Evolutionary conservation across 1,140 invertebrate species (phyloP).

Genomic region (Drosophila oshimai): DNA sequence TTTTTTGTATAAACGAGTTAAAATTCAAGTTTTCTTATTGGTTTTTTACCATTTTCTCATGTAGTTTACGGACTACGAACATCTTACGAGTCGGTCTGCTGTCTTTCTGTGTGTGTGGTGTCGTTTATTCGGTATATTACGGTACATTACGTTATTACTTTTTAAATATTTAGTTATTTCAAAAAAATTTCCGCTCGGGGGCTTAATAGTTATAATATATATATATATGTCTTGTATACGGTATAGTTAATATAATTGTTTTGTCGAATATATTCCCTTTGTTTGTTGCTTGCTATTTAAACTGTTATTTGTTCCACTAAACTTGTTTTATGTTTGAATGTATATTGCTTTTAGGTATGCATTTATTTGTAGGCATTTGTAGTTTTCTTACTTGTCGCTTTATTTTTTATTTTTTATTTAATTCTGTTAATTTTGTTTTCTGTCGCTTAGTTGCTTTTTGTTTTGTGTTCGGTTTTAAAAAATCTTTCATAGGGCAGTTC

Average conservation of each 20-base stretch:
- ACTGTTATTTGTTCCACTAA: conserved; percentile 57
- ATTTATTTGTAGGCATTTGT: conserved; percentile 41
- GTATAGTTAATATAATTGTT: conserved; percentile 54
- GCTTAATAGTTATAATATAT: conserved; percentile 43
- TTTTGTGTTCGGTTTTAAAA: conserved; percentile 39
- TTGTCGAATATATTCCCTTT: conserved; percentile 55
- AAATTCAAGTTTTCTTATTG: conserved; percentile 57
- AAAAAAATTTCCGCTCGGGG: conserved; percentile 56
- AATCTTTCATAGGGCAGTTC: conserved; percentile 77
- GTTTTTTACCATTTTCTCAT: conserved; percentile 1
- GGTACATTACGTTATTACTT: conserved; percentile 25
- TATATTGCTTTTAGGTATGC: conserved; percentile 65
- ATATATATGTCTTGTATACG: conserved; percentile 66
- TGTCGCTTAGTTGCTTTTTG: conserved; percentile 13
- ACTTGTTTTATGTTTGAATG: conserved; percentile 41
- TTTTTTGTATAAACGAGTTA: conserved; percentile 70
- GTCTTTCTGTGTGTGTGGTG: conserved; percentile 26
- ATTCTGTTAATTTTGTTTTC: conserved; percentile 3
- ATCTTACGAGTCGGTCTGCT: not conserved
- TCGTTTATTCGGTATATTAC: conserved; percentile 50
- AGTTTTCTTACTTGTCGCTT: conserved; percentile 19
- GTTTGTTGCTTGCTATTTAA: conserved; percentile 33
- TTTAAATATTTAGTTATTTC: conserved; percentile 46
- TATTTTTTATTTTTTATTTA: not conserved
- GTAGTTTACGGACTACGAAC: conserved; percentile 18